phyloP scores from a whole-genome alignment of 1,140 invertebrate genomes.

The Sinella curviseta region DNA sequence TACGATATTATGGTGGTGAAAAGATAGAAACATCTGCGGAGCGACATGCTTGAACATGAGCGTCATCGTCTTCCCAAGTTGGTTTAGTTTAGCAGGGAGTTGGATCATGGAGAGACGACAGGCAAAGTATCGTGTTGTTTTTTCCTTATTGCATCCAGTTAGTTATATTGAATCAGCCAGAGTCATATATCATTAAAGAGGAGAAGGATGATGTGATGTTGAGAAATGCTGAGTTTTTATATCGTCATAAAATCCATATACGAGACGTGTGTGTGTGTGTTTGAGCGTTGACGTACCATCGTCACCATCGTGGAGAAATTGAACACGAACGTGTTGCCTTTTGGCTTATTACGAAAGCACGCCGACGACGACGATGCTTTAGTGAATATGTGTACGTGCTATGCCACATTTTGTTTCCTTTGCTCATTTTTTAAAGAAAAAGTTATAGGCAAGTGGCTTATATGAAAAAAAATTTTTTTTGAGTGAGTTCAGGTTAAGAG shows the following conservation, averaged over 20 bases:
- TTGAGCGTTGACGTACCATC: neutral
- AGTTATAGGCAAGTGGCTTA: no score
- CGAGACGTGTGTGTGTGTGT: neutral
- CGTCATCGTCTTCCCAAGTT: neutral
- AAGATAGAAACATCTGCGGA: no score
- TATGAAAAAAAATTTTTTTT: no score
- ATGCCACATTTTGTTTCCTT: neutral
- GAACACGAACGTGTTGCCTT: conserved; percentile 11
- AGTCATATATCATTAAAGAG: conserved; percentile 19
- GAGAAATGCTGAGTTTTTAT: conserved; percentile 9
- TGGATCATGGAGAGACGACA: neutral
- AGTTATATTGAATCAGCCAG: neutral
- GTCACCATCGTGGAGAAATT: neutral
- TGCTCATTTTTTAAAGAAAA: neutral
- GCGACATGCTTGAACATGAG: no score
- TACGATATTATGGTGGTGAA: no score
- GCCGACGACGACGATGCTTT: neutral
- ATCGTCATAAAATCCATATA: neutral
- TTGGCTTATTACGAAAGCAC: neutral
- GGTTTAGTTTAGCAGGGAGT: neutral
- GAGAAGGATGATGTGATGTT: conserved; percentile 1
- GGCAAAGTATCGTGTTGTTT: neutral
- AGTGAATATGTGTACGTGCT: neutral
- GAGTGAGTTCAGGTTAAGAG: no score
- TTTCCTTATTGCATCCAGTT: neutral